A percentile compares a stretch with the other conserved stretches of the same genome.
phyloP scores from a whole-genome alignment of 2,888 invertebrate species.

The Listrodromus nycthemerus region DNA sequence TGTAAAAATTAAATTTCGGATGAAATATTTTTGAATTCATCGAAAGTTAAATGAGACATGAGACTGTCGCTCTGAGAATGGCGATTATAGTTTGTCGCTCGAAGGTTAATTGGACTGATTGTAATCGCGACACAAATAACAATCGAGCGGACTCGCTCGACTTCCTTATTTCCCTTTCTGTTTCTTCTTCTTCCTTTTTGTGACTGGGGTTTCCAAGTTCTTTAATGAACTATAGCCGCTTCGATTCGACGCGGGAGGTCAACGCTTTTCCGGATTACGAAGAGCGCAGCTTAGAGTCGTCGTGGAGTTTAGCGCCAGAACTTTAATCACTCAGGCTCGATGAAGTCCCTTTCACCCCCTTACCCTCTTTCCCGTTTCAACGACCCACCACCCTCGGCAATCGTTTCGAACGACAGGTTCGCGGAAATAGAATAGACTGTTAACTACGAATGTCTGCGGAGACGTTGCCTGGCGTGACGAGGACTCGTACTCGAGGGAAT shows the following conservation, averaged over 20 bases:
- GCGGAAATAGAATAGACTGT: conserved; percentile 27
- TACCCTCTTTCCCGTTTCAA: not conserved
- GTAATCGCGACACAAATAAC: not conserved
- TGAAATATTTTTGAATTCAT: too few species aligned
- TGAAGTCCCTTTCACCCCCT: not conserved
- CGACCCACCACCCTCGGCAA: not conserved
- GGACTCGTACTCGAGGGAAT: conserved; percentile 7
- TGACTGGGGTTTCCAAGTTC: not conserved
- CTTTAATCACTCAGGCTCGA: conserved; percentile 19
- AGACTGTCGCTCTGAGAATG: too few species aligned
- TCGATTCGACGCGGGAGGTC: conserved; percentile 1
- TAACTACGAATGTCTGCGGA: conserved; percentile 7
- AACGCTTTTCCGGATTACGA: conserved; percentile 24
- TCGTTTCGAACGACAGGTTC: conserved; percentile 19
- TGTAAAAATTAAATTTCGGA: too few species aligned
- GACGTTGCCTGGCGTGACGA: conserved; percentile 6
- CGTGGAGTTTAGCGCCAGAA: conserved; percentile 11
- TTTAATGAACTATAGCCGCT: conserved; percentile 13
- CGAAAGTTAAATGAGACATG: too few species aligned
- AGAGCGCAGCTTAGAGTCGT: conserved; percentile 7
- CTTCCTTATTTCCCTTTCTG: not conserved
- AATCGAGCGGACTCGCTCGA: not conserved
- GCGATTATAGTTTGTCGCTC: too few species aligned
- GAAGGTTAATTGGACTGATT: too few species aligned
- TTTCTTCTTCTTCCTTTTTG: not conserved